Conservation (phyloP, 2,888 invertebrate genomes). For the Ochropleura plecta region DNA sequence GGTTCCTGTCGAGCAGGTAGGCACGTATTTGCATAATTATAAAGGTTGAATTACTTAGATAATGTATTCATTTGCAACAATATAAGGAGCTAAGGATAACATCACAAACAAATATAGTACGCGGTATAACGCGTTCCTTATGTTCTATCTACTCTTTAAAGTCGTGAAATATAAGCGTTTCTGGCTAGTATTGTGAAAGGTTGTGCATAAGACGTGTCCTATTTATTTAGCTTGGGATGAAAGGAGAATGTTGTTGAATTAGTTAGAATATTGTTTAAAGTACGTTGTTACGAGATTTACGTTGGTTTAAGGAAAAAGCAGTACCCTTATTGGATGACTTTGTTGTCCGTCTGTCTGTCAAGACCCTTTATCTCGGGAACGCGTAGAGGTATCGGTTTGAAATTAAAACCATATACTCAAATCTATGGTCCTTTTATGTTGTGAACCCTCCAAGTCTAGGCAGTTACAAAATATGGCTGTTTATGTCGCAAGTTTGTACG, state of each 20-base stretch:
- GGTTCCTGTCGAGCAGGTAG: slow-evolving; percentile 53
- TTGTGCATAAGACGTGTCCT: slow-evolving; percentile 32
- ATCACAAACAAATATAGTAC: slow-evolving; percentile 48
- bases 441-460: too few species aligned
- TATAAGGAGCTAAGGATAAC: slow-evolving; percentile 34
- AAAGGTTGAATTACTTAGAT: slow-evolving; percentile 63
- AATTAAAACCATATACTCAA: too few species aligned
- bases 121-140: slow-evolving; percentile 35
- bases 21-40: slow-evolving; percentile 67
- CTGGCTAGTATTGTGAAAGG: slow-evolving; percentile 39
- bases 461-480: too few species aligned
- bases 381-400: too few species aligned
- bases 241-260: slow-evolving; percentile 3
- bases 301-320: background rate
- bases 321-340: too few species aligned
- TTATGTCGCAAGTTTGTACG: too few species aligned
- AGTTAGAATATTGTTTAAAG: background rate
- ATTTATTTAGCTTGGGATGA: slow-evolving; percentile 12
- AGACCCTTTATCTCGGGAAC: too few species aligned
- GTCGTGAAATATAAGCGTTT: slow-evolving; percentile 48
- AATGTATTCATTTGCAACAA: slow-evolving; percentile 66
- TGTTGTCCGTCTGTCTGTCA: too few species aligned
- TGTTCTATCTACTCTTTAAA: slow-evolving; percentile 53
- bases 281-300: slow-evolving; percentile 13
- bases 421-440: too few species aligned